Conservation (phyloP, 2,888 invertebrate species). For the Blastobasis adustella region DNA sequence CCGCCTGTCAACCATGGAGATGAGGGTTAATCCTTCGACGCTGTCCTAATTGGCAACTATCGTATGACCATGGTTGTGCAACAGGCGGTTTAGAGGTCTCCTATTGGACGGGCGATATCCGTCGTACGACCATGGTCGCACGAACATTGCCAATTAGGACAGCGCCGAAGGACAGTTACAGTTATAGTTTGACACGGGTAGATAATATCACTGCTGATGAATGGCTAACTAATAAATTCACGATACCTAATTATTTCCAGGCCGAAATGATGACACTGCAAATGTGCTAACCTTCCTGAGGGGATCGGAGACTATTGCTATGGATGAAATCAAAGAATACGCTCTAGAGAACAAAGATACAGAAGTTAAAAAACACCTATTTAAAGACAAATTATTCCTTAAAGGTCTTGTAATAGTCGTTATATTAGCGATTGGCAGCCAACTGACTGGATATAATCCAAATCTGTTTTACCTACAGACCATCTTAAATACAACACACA, state of each 20-base stretch:
- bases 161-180: no score
- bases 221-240: conserved; percentile 17
- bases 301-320: conserved; percentile 34
- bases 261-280: conserved; percentile 33
- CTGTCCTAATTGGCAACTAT: no score
- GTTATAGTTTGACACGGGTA: no score
- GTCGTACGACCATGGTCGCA: no score
- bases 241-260: conserved; percentile 27
- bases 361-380: conserved; percentile 14
- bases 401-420: conserved; percentile 14
- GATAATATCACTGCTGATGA: no score
- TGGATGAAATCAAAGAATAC: conserved; percentile 43
- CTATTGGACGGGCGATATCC: no score
- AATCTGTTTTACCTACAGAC: conserved; percentile 24
- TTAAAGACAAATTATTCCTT: conserved; percentile 17
- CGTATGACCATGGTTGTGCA: no score
- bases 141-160: no score
- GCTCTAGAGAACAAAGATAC: conserved; percentile 8
- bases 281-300: conserved; percentile 36
- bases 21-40: no score
- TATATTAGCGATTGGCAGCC: conserved; percentile 10
- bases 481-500: conserved; percentile 23
- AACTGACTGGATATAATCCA: conserved; percentile 19
- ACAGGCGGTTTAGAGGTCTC: no score
- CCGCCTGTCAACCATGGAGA: no score